Base-by-base conservation (phyloP, 2,888 invertebrate species). In the Tortricodes alternella region DNA sequence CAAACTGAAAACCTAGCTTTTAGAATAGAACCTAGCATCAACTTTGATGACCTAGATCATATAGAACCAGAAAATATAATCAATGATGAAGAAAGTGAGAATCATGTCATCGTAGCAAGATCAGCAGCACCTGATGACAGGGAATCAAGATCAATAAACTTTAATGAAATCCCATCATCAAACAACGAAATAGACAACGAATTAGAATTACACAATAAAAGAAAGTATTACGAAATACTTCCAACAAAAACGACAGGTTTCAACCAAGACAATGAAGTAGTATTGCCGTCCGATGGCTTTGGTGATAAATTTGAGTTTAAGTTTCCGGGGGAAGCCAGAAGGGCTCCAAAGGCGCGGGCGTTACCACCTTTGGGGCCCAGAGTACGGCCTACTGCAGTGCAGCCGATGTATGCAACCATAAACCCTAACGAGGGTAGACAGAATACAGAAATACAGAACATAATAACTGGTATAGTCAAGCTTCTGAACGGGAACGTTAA, bases 381-480 rank as follows among this genome's bases (percentile, higher is more conserved):
- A 74, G 87, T 92, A 80, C 84, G 82, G 72, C 82, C 85, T 80
- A 84, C 85, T 90, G 88, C 83, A 84, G 88, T 89, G 86, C 86
- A 85, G 71, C 89, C 85, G 76, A 89, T 80, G 68, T 92, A 91
- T 89, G 92, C 92, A 74, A 91, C 92, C 71, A 85, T 74, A 60
- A 85, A 78, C 81, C 89, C 69, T 88, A 91, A 89, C 9, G 83
- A 85, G 15, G 84, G 83, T 0, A 68, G 90, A 53, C 91, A 91
- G 63, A 89, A 89, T 41, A 81, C 85, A 0, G 97, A 97, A 73
- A 96, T 97, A 55, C 96, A 97, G 78, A 97, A 97, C 70, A 97
- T 97, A 23, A 96, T 97, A 27, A 96, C 96, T 1, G 97, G 97
- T 6, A 95, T 97, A 44, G 97, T 97, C 0, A 97, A 97, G 76